Evolutionary conservation across 2,113 vertebrate species (phyloP), one percentile per base, ranked within the genome.

Genomic region (Chaetops frenatus): DNA sequence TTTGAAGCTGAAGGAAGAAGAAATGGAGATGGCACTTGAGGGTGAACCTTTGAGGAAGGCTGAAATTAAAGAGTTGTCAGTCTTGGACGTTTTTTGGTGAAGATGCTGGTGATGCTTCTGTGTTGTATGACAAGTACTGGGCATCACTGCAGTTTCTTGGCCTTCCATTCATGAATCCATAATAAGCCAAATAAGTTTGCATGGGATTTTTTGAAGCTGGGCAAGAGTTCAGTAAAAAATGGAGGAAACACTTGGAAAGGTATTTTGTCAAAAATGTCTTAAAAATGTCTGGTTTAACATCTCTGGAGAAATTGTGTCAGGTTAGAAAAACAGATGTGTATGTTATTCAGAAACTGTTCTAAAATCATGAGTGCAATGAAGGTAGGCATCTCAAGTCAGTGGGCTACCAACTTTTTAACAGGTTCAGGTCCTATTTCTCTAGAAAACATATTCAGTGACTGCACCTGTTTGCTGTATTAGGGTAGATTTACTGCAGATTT

Each of bases 11-110:
- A 76, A 28, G 29, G 35, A 44, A 71, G 14, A 27, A 51, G 19
- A 7, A 21, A 3, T 54, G n/a, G 45, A 60, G 48, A 36, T 20
- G 11, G 19, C 27, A 51, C 0, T 0, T 86, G 42, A 61, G 36
- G 36, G 25, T 29, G 50, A 61, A 42, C 38, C 47, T 79, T 38
- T 56, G 24, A 79, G 40, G 57, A 85, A 80, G 40, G 36, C 20
- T 86, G 67, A 40, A 86, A 77, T n/a, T 10, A 35, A 5, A 44
- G 12, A 65, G 3, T 40, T 71, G 42, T 54, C 42, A 10, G 14
- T 27, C 24, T 36, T 73, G 83, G 15, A 10, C 7, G n/a, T 13
- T 83, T 60, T 51, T 51, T 80, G 51, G 27, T 36, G 31, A 31
- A 50, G 50, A 11, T 40, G 23, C 3, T 85, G 45, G 7, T 53